A percentile compares a stretch with the other conserved stretches of the same genome.
These are phyloP conservation scores for Tragelaphus scriptus DNA, from an alignment of 2,113 vertebrate species.

Conservation along the genomic window DNA sequence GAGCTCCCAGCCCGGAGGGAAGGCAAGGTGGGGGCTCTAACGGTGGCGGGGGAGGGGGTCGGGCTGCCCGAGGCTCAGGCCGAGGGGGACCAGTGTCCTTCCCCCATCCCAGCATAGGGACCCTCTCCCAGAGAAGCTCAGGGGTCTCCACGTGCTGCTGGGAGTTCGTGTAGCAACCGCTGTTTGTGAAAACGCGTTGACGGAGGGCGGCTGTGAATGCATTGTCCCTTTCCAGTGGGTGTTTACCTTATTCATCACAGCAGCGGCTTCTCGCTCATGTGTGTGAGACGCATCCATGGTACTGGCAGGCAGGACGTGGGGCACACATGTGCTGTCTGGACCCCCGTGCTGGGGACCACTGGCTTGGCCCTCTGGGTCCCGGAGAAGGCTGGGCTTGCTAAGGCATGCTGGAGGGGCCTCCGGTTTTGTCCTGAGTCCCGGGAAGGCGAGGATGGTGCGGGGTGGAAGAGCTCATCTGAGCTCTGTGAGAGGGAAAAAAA, in stretches of 20 bases:
- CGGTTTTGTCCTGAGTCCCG: background rate
- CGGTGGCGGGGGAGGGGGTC: rapidly evolving
- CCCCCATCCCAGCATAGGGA: background rate
- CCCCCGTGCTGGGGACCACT: rapidly evolving
- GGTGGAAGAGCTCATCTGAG: background rate
- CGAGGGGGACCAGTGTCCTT: rapidly evolving
- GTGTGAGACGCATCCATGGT: background rate
- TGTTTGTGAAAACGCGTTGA: background rate
- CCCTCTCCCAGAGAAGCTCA: background rate
- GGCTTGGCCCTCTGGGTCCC: background rate
- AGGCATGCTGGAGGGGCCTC: background rate
- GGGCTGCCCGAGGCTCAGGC: background rate
- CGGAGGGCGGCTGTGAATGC: background rate
- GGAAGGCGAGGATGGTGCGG: background rate
- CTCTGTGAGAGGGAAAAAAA: no score
- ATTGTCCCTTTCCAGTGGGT: rapidly evolving
- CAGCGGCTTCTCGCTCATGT: background rate
- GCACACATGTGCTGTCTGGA: rapidly evolving
- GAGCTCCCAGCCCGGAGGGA: rapidly evolving
- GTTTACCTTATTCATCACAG: background rate
- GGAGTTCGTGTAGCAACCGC: background rate
- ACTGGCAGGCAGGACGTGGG: no score
- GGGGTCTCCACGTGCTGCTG: rapidly evolving
- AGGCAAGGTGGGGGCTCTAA: rapidly evolving
- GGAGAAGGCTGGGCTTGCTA: background rate